Percentiles rank a stretch among this genome's conserved stretches.
These are phyloP conservation scores for Osmoderma eremita DNA, from an alignment of 2,888 invertebrate species.

Conservation along the genomic window DNA sequence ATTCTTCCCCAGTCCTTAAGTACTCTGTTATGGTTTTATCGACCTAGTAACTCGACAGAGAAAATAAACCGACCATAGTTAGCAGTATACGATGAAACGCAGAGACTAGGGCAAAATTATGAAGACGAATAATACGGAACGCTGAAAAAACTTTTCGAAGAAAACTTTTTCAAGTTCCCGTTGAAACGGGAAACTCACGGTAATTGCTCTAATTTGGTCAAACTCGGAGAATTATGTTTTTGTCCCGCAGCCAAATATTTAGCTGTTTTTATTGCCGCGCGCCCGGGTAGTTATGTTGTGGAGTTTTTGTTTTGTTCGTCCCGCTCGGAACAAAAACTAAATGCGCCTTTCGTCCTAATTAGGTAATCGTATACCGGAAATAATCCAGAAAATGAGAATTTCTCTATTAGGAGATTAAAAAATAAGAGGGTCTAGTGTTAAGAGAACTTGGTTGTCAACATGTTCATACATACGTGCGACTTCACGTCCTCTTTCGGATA, in stretches of 20 bases:
- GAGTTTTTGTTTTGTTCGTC: slow-evolving; percentile 21
- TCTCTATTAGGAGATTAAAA: too few species aligned
- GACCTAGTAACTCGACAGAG: too few species aligned
- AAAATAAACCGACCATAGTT: too few species aligned
- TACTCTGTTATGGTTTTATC: too few species aligned
- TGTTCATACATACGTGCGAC: too few species aligned
- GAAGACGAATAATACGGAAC: slow-evolving; percentile 8
- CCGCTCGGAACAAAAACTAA: slow-evolving; percentile 20
- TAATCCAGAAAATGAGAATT: slow-evolving; percentile 11
- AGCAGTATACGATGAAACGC: too few species aligned
- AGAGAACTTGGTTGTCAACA: too few species aligned
- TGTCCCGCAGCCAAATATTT: slow-evolving; percentile 43
- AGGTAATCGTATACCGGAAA: slow-evolving; percentile 22
- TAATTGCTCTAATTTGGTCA: slow-evolving; percentile 56
- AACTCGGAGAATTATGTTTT: slow-evolving; percentile 48
- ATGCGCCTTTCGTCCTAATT: slow-evolving; percentile 22
- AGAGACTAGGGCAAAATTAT: too few species aligned
- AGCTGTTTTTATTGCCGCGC: slow-evolving; percentile 41
- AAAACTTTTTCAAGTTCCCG: slow-evolving; percentile 49
- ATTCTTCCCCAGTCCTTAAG: too few species aligned
- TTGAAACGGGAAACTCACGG: slow-evolving; percentile 56
- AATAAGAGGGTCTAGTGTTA: too few species aligned
- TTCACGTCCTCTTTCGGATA: too few species aligned
- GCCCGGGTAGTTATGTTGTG: slow-evolving; percentile 5
- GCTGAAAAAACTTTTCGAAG: slow-evolving; percentile 44